Evolutionary conservation across 2,113 vertebrate species (phyloP).

Genomic region (Emydocephalus ijimae): DNA sequence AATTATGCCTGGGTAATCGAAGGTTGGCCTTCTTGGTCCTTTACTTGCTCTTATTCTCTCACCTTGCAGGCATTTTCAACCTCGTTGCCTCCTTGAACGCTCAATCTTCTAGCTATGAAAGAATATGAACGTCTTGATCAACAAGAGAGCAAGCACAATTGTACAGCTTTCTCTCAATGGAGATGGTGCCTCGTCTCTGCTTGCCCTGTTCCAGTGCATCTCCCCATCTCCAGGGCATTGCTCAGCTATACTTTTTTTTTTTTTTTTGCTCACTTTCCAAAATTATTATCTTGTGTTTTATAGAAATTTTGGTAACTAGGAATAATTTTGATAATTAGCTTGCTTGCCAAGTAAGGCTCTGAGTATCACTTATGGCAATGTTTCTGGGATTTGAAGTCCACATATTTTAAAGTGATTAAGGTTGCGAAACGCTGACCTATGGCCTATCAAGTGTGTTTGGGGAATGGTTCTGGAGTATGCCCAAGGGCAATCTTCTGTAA

Average conservation of each 20-base stretch:
- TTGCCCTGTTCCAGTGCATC: not conserved
- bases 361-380: not conserved
- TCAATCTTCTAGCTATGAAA: not conserved
- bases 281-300: not conserved
- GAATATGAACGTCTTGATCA: not conserved
- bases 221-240: not conserved
- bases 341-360: not conserved
- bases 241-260: not conserved
- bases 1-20: not conserved
- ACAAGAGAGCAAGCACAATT: not conserved
- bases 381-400: too few relatives aligned
- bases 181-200: fast-evolving
- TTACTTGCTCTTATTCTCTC: not conserved
- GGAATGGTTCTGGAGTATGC: not conserved
- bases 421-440: too few relatives aligned
- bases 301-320: not conserved
- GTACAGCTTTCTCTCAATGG: too few relatives aligned
- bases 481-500: not conserved
- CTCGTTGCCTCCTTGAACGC: not conserved
- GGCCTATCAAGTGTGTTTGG: not conserved
- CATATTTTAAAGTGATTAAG: too few relatives aligned
- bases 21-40: not conserved
- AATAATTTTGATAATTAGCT: not conserved
- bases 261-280: not conserved
- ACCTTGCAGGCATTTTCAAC: not conserved